Evolutionary conservation across 2,797 vertebrate genomes (phyloP).

Genomic region (Dipus sagitta): DNA sequence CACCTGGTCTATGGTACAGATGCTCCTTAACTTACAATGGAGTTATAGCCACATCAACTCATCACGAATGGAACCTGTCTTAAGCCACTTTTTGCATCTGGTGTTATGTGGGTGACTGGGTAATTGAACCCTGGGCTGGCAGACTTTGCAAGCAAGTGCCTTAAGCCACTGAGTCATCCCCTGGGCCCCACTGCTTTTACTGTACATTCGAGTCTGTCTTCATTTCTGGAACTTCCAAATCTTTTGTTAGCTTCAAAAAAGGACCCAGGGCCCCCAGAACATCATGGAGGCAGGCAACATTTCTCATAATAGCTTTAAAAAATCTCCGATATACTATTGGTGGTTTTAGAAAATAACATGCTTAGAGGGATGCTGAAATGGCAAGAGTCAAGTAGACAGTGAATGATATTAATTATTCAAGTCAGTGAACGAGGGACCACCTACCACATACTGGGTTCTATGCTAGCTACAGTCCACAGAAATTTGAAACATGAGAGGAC

Average conservation of each 20-base stretch:
- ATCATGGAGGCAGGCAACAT: background rate
- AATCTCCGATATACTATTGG: background rate
- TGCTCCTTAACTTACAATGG: background rate
- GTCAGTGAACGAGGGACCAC: background rate
- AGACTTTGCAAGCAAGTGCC: too few relatives aligned
- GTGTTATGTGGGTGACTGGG: too few relatives aligned
- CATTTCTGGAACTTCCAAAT: too few relatives aligned
- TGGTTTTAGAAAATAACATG: slow-evolving; percentile 8
- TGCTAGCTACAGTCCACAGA: background rate
- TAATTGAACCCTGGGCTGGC: too few relatives aligned
- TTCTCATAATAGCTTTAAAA: background rate
- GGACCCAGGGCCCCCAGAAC: too few relatives aligned
- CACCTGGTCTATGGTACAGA: background rate
- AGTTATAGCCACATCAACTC: background rate
- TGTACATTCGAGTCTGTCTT: too few relatives aligned
- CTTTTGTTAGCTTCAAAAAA: too few relatives aligned
- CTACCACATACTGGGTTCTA: background rate
- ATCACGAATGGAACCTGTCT: background rate
- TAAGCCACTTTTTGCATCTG: background rate
- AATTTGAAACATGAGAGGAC: background rate
- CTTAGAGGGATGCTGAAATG: background rate
- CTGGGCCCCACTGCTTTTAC: too few relatives aligned
- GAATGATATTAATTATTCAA: background rate
- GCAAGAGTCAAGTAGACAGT: background rate
- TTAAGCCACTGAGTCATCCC: too few relatives aligned